phyloP scores from a whole-genome alignment of 2,113 vertebrate species.

The Tylochromis polylepis region DNA sequence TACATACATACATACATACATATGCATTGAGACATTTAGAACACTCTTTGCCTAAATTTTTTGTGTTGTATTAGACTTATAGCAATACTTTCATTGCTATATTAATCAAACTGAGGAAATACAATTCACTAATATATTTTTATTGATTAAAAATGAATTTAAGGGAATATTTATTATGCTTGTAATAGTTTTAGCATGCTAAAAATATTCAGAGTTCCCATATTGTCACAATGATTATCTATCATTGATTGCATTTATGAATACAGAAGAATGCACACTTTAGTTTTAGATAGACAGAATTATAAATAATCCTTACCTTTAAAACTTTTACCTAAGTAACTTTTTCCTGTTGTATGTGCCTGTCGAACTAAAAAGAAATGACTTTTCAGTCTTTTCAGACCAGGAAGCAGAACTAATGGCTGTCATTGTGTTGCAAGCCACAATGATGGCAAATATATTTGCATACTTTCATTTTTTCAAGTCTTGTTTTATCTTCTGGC shows the following conservation, averaged over 20 bases:
- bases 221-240: background rate
- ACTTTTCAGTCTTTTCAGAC: background rate
- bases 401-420: background rate
- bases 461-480: background rate
- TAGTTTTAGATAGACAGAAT: background rate
- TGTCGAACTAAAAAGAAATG: rapidly evolving
- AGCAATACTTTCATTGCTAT: background rate
- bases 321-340: background rate
- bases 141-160: background rate
- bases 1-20: too few relatives aligned
- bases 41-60: background rate
- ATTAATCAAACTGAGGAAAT: background rate
- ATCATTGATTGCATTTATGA: background rate
- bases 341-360: background rate
- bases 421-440: background rate
- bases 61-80: background rate
- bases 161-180: background rate
- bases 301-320: background rate
- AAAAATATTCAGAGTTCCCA: background rate
- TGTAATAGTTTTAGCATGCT: background rate
- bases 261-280: background rate
- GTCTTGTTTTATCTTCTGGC: background rate
- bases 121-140: background rate
- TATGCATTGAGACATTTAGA: background rate
- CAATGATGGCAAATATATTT: background rate